phyloP scores from a whole-genome alignment of 2,888 invertebrate species.

The Lasioglossum zephyrum region DNA sequence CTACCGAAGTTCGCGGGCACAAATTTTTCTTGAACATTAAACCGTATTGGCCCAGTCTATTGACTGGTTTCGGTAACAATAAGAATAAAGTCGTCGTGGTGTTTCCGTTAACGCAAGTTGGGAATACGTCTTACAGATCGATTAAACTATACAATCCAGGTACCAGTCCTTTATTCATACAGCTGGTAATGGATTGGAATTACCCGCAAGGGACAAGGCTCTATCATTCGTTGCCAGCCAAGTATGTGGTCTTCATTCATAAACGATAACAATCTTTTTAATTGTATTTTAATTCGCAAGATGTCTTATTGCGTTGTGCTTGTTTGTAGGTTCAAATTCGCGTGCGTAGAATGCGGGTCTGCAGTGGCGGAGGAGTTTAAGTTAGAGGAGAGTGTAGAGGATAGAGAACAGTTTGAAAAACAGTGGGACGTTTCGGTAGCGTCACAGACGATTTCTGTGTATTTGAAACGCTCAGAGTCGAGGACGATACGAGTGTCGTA shows the following conservation, averaged over 20 bases:
- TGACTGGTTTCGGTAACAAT: slow-evolving; percentile 72
- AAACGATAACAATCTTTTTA: not conserved
- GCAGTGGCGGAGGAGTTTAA: slow-evolving; percentile 80
- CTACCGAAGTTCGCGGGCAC: slow-evolving; percentile 89
- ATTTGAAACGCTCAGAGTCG: slow-evolving; percentile 78
- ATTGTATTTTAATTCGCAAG: not conserved
- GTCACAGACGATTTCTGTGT: slow-evolving; percentile 76
- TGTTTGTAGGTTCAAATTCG: slow-evolving; percentile 77
- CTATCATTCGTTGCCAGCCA: slow-evolving; percentile 85
- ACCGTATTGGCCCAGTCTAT: slow-evolving; percentile 88
- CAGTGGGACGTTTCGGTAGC: slow-evolving; percentile 76
- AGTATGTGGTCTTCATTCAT: slow-evolving; percentile 75
- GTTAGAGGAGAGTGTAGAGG: slow-evolving; percentile 72
- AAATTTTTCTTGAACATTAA: slow-evolving; percentile 88
- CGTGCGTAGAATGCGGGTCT: slow-evolving; percentile 76
- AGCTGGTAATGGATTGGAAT: slow-evolving; percentile 89
- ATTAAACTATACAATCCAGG: slow-evolving; percentile 91
- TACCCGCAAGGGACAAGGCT: slow-evolving; percentile 88
- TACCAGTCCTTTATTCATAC: slow-evolving; percentile 89
- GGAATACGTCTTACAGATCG: slow-evolving; percentile 88
- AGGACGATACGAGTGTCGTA: slow-evolving; percentile 78
- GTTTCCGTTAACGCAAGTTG: slow-evolving; percentile 91
- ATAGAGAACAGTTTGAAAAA: slow-evolving; percentile 75
- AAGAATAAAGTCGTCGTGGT: slow-evolving; percentile 85
- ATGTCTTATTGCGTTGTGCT: not conserved